Conservation (phyloP, 2,888 invertebrate species). For the Eupithecia pulchellata region DNA sequence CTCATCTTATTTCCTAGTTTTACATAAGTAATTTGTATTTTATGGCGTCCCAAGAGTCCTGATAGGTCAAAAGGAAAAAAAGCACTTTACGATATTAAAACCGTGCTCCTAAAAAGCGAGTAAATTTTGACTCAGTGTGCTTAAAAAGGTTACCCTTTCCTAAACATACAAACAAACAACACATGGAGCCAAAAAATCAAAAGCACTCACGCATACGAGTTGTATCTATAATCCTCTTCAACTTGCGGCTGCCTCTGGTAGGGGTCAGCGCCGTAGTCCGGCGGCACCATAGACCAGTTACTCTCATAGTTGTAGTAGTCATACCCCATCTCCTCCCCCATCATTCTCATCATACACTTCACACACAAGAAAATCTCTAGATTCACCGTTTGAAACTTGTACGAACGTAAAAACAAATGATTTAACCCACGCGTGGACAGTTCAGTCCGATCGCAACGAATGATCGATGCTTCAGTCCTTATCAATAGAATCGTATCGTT, state of each 20-base stretch:
- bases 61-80: too few species aligned
- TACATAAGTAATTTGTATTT: too few species aligned
- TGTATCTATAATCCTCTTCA: slow-evolving; percentile 89
- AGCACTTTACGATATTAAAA: too few species aligned
- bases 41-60: too few species aligned
- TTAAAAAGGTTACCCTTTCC: not conserved
- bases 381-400: not conserved
- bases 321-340: slow-evolving; percentile 84
- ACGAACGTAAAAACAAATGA: slow-evolving; percentile 40
- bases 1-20: too few species aligned
- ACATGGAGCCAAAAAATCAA: not conserved
- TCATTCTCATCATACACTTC: slow-evolving; percentile 83
- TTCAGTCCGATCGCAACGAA: slow-evolving; percentile 67
- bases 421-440: slow-evolving; percentile 39
- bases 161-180: not conserved
- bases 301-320: slow-evolving; percentile 87
- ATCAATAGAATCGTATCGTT: slow-evolving; percentile 82
- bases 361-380: slow-evolving; percentile 15
- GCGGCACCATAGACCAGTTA: slow-evolving; percentile 89
- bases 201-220: slow-evolving; percentile 85
- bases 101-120: not conserved
- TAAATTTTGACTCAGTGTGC: not conserved
- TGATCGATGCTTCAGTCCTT: slow-evolving; percentile 81
- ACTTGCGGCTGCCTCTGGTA: slow-evolving; percentile 73
- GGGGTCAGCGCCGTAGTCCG: slow-evolving; percentile 87